Evolutionary conservation across 2,113 vertebrate genomes (phyloP).

Genomic region (Xiphophorus couchianus): DNA sequence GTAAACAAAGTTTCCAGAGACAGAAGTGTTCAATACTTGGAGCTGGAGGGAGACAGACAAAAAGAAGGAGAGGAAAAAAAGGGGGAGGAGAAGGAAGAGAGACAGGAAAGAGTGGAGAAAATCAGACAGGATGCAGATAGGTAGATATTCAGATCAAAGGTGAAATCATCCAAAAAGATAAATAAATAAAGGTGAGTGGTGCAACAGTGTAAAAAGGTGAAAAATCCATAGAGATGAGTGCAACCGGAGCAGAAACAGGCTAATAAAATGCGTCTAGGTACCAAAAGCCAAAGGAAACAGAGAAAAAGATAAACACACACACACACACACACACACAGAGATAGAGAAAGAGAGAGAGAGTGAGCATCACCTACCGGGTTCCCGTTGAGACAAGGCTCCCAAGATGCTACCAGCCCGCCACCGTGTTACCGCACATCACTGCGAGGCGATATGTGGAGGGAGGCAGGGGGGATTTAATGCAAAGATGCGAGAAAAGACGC

Average conservation of each 20-base stretch:
- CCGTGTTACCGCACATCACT: constrained; percentile 89
- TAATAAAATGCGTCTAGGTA: constrained; percentile 8
- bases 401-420: constrained; percentile 89
- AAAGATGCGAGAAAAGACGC: constrained; percentile 61
- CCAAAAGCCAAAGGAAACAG: constrained; percentile 30
- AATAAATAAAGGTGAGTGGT: constrained; percentile 77
- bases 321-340: background rate
- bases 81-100: constrained; percentile 17
- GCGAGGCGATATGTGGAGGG: constrained; percentile 61
- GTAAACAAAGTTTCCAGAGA: constrained; percentile 86
- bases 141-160: constrained; percentile 91
- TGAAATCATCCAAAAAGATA: constrained; percentile 71
- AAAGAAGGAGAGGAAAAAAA: constrained; percentile 12
- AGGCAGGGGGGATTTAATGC: constrained; percentile 49
- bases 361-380: constrained; percentile 91
- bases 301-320: constrained; percentile 26
- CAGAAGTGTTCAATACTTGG: constrained; percentile 80
- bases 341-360: constrained; percentile 10
- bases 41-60: constrained; percentile 44
- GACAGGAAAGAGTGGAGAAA: constrained; percentile 43
- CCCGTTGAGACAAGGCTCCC: constrained; percentile 87
- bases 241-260: constrained; percentile 42
- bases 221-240: constrained; percentile 84
- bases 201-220: constrained; percentile 75
- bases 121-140: constrained; percentile 26